Evolutionary conservation across 2,888 invertebrate genomes (phyloP).

Genomic region (Crematogaster levior): DNA sequence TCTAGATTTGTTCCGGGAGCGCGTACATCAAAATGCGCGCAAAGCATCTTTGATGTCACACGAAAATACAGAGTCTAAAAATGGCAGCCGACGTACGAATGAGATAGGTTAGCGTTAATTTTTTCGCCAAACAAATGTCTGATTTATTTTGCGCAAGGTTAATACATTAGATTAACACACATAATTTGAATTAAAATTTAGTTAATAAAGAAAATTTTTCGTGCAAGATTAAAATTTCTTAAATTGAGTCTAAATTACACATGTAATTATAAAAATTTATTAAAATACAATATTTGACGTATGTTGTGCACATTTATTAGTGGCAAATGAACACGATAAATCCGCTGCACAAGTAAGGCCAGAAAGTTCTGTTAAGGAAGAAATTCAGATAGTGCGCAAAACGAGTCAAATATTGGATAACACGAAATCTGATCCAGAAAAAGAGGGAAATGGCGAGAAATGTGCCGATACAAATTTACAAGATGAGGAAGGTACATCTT

Average conservation of each 20-base stretch:
- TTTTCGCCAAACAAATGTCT: neutral
- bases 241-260: neutral
- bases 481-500: conserved; percentile 11
- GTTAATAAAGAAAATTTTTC: neutral
- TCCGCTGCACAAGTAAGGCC: neutral
- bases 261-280: neutral
- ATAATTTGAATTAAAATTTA: neutral
- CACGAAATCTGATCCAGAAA: neutral
- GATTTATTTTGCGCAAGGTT: neutral
- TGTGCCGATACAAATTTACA: neutral
- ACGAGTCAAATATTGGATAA: neutral
- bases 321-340: neutral
- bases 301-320: neutral
- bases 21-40: conserved; percentile 58
- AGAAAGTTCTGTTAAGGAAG: neutral
- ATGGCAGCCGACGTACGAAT: conserved; percentile 58
- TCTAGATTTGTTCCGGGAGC: conserved; percentile 38
- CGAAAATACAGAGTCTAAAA: conserved; percentile 64
- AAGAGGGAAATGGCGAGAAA: neutral
- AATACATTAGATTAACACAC: neutral
- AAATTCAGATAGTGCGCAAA: neutral
- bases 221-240: neutral
- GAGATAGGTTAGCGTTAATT: conserved; percentile 75
- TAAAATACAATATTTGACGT: neutral
- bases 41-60: conserved; percentile 78